Evolutionary conservation across 2,888 invertebrate species (phyloP).

Genomic region (Pristionchus mayeri): DNA sequence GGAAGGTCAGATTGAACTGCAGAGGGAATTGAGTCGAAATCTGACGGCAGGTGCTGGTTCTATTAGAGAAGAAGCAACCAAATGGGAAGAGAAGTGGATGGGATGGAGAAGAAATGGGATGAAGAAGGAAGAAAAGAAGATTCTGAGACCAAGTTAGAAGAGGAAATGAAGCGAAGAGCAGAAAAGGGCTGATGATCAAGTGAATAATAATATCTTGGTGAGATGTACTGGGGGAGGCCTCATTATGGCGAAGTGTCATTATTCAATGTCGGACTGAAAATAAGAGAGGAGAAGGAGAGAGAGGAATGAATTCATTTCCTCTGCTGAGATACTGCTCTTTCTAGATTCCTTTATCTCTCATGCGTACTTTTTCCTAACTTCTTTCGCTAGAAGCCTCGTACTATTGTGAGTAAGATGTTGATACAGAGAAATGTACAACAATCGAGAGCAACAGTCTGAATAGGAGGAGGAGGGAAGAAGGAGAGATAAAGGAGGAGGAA

Average conservation of each 20-base stretch:
- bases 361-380: background rate
- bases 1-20: background rate
- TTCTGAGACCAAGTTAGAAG: background rate
- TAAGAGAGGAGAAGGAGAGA: background rate
- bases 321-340: slow-evolving; percentile 30
- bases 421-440: slow-evolving; percentile 37
- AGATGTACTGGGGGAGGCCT: background rate
- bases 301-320: slow-evolving; percentile 40
- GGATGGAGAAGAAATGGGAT: background rate
- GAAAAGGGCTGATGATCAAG: background rate
- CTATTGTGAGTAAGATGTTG: slow-evolving; percentile 3
- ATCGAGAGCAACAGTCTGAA: slow-evolving; percentile 37
- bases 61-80: slow-evolving; percentile 37
- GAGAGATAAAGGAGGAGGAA: slow-evolving; percentile 23
- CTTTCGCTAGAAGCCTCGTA: slow-evolving; percentile 5
- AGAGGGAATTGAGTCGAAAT: slow-evolving; percentile 25
- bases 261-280: slow-evolving; percentile 38
- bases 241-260: slow-evolving; percentile 41
- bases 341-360: slow-evolving; percentile 26
- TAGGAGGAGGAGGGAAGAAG: background rate
- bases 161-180: background rate
- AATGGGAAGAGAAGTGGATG: background rate
- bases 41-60: slow-evolving; percentile 34
- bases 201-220: slow-evolving; percentile 37
- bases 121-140: slow-evolving; percentile 2